Evolutionary conservation across 2,888 invertebrate genomes (phyloP).

Genomic region (Nemotelus pantherinus): DNA sequence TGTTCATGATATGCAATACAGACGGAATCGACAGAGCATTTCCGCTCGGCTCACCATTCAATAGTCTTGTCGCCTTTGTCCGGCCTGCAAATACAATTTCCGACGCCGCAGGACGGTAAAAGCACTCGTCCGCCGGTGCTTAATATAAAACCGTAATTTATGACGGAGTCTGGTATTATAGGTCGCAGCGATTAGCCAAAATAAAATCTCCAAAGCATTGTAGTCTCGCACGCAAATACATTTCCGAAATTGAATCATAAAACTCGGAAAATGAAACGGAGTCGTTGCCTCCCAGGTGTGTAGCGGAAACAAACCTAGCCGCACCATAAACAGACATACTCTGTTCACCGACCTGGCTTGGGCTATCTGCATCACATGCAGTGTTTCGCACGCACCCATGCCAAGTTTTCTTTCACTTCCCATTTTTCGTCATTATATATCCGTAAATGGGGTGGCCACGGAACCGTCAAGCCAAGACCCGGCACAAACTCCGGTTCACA

Average conservation of each 20-base stretch:
- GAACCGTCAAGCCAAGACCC: slow-evolving; percentile 2
- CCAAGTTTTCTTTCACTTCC: not conserved
- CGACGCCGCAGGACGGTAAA: slow-evolving; percentile 1
- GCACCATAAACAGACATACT: too few species aligned
- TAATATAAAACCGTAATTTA: slow-evolving; percentile 2
- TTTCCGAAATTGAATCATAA: slow-evolving; percentile 18
- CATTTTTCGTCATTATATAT: not conserved
- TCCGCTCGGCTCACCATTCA: slow-evolving; percentile 1
- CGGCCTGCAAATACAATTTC: slow-evolving; percentile 26
- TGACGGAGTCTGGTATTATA: not conserved
- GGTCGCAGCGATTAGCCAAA: too few species aligned
- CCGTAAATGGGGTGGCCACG: not conserved
- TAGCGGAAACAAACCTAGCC: not conserved
- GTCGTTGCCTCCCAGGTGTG: not conserved
- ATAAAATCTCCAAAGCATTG: not conserved
- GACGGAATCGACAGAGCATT: slow-evolving; percentile 23
- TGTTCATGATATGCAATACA: not conserved
- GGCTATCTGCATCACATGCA: not conserved
- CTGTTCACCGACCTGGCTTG: too few species aligned
- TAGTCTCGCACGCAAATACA: slow-evolving; percentile 20
- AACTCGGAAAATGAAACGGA: not conserved
- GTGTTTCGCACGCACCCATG: slow-evolving; percentile 20
- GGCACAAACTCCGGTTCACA: not conserved
- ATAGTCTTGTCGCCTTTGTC: not conserved
- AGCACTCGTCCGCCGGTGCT: not conserved